These are phyloP conservation scores for Mylabris phalerata DNA, from an alignment of 1,140 invertebrate genomes.

Conservation along the genomic window DNA sequence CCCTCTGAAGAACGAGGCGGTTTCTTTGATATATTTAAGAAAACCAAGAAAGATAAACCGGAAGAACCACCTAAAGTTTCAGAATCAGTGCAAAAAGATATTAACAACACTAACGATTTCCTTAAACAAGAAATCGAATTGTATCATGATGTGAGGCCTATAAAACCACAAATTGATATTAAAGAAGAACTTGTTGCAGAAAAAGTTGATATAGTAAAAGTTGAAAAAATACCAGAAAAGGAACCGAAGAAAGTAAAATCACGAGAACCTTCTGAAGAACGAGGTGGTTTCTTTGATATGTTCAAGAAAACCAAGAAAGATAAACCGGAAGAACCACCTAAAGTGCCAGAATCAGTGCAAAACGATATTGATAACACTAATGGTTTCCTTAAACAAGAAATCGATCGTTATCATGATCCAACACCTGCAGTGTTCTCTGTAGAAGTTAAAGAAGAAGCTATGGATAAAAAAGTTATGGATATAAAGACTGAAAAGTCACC, in stretches of 20 bases:
- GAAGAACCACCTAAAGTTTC: conserved; percentile 5
- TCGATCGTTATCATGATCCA: conserved; percentile 15
- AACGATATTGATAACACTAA: conserved; percentile 19
- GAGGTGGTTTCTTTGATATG: conserved; percentile 10
- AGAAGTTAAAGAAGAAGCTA: not conserved
- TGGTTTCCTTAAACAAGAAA: conserved; percentile 20
- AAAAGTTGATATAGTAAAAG: not conserved
- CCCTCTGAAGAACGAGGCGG: not conserved
- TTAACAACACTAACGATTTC: conserved; percentile 19
- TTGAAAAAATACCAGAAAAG: not conserved
- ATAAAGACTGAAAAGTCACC: not conserved
- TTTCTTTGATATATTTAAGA: conserved; percentile 16
- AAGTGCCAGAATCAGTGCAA: conserved; percentile 3
- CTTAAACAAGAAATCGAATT: conserved; percentile 17
- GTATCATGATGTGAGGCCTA: conserved; percentile 1
- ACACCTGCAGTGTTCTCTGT: too few species aligned
- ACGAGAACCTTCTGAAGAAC: not conserved
- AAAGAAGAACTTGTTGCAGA: too few species aligned
- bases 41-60: conserved; percentile 4
- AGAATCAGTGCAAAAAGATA: conserved; percentile 7
- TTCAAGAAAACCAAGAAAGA: conserved; percentile 14
- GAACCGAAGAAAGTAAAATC: not conserved
- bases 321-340: not conserved
- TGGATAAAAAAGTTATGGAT: not conserved
- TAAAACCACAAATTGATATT: not conserved